Evolutionary conservation across 1,140 invertebrate genomes (phyloP).

Genomic region (Ctenoplectra terminalis): DNA sequence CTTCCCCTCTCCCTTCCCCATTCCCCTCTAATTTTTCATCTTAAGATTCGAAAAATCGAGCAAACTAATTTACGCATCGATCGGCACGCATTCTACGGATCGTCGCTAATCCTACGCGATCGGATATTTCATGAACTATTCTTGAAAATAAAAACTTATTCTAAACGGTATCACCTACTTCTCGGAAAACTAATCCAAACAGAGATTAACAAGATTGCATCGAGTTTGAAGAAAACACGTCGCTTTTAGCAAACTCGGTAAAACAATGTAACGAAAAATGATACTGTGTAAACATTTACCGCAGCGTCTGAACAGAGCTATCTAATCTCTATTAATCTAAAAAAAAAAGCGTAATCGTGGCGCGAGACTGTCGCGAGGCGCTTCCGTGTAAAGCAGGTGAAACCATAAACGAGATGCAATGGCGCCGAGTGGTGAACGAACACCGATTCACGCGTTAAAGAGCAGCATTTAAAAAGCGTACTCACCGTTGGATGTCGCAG

Average conservation of each 20-base stretch:
- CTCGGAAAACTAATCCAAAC: background rate
- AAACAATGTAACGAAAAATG: background rate
- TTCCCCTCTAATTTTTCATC: no score
- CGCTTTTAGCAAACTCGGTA: background rate
- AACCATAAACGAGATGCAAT: background rate
- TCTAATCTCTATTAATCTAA: slow-evolving; percentile 9
- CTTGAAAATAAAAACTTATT: background rate
- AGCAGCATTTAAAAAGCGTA: slow-evolving; percentile 46
- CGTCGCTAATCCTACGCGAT: no score
- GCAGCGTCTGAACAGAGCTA: background rate
- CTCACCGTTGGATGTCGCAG: slow-evolving; percentile 48
- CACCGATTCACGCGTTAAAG: slow-evolving; percentile 15
- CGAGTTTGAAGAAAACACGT: background rate
- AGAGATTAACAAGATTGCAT: background rate
- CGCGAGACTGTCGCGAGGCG: no score
- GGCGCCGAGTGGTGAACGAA: background rate
- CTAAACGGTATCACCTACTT: no score
- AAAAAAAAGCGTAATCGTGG: slow-evolving; percentile 5
- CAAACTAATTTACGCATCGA: no score
- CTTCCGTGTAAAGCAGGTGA: background rate
- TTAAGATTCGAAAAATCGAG: no score
- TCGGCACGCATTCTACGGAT: no score
- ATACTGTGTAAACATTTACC: background rate
- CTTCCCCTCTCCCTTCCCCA: no score
- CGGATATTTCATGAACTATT: background rate